Evolutionary conservation across 2,113 vertebrate species (phyloP).

Genomic region (Eulacestoma nigropectus): DNA sequence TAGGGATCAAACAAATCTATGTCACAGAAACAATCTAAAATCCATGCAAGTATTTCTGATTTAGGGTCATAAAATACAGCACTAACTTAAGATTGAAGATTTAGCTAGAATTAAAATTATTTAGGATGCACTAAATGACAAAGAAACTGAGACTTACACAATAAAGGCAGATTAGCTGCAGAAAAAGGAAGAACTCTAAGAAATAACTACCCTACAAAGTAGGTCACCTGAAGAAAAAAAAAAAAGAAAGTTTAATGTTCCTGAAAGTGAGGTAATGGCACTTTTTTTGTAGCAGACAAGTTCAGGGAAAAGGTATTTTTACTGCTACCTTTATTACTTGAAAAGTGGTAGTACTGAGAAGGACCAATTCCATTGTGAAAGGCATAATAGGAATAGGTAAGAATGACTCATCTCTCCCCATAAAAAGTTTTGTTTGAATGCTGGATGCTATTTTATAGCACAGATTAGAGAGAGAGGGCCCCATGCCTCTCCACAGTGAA

Average conservation of each 20-base stretch:
- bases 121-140: not conserved
- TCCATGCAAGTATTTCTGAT: not conserved
- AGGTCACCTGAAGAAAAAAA: not conserved
- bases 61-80: not conserved
- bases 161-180: not conserved
- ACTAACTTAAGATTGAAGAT: not conserved
- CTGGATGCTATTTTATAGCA: not conserved
- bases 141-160: not conserved
- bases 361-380: not conserved
- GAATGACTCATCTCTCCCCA: not conserved
- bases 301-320: conserved; percentile 2
- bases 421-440: not conserved
- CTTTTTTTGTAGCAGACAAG: not conserved
- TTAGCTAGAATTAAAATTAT: not conserved
- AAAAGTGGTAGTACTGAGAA: not conserved
- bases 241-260: not conserved
- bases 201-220: not conserved
- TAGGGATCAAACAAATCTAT: not conserved
- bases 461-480: not conserved
- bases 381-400: not conserved
- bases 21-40: not conserved
- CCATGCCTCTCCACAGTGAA: not conserved
- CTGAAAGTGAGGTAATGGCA: not conserved
- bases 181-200: not conserved
- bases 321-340: not conserved